phyloP scores from a whole-genome alignment of 2,888 invertebrate genomes.

The Ophioninae sp. region DNA sequence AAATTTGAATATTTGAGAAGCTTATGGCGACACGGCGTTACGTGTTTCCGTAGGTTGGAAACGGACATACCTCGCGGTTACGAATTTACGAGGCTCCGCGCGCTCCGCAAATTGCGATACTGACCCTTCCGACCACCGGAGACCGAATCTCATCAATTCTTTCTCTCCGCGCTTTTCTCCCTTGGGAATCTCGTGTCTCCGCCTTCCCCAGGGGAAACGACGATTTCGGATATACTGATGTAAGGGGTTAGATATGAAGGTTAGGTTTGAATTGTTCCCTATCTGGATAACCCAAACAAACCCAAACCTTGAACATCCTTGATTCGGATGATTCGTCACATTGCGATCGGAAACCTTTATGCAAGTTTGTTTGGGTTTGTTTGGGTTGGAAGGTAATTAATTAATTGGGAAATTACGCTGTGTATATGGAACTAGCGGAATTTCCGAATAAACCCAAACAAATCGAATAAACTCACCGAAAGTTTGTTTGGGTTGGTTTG shows the following conservation, averaged over 20 bases:
- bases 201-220: background rate
- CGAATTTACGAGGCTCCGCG: slow-evolving; percentile 11
- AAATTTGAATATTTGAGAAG: slow-evolving; percentile 73
- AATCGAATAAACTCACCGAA: no score
- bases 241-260: background rate
- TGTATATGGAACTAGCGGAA: no score
- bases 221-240: background rate
- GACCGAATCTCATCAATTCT: slow-evolving; percentile 43
- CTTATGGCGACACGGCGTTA: slow-evolving; percentile 22
- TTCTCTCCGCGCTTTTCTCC: slow-evolving; percentile 16
- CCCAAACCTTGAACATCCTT: no score
- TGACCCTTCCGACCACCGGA: slow-evolving; percentile 37
- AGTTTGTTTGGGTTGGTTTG: no score
- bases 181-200: slow-evolving; percentile 16
- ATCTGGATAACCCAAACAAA: no score
- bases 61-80: slow-evolving; percentile 7
- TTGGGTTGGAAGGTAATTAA: no score
- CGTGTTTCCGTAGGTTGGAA: background rate
- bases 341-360: no score
- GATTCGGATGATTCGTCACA: no score
- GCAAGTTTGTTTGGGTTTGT: no score
- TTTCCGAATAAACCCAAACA: no score
- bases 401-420: no score
- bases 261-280: background rate
- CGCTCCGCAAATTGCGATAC: slow-evolving; percentile 48